Conservation (phyloP, 2,113 vertebrate genomes). For the Notechis scutatus region DNA sequence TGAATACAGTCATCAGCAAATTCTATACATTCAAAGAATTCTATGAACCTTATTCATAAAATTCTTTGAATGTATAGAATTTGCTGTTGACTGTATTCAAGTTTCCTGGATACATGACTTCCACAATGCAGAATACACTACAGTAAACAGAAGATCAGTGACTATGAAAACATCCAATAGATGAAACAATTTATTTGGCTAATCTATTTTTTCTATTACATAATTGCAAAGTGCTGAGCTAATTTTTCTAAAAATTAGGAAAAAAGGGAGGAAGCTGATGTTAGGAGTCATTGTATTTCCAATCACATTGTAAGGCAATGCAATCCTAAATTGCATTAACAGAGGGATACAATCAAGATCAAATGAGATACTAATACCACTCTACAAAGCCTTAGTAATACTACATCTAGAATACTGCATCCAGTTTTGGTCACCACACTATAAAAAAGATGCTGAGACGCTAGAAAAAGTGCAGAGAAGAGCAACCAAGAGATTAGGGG, state of each 20-base stretch:
- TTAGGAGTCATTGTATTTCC: neutral
- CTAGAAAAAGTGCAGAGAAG: no score
- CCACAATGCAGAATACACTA: neutral
- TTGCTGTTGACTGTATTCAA: neutral
- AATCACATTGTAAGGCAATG: neutral
- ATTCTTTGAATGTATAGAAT: neutral
- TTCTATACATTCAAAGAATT: neutral
- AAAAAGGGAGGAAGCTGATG: neutral
- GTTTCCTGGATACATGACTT: neutral
- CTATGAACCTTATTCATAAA: no score
- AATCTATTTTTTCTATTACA: neutral
- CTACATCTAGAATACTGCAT: no score
- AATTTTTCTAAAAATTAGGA: neutral
- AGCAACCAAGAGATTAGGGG: no score
- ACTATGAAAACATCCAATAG: neutral
- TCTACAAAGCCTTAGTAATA: no score
- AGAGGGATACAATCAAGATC: no score
- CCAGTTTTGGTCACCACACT: no score
- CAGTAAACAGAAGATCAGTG: neutral
- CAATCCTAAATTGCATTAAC: no score
- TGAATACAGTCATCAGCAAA: neutral
- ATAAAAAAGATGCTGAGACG: no score
- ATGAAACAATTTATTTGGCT: neutral
- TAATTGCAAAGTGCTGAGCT: neutral
- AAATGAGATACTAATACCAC: no score